Base-by-base conservation (phyloP, 2,888 invertebrate species). In the Amorpha juglandis region DNA sequence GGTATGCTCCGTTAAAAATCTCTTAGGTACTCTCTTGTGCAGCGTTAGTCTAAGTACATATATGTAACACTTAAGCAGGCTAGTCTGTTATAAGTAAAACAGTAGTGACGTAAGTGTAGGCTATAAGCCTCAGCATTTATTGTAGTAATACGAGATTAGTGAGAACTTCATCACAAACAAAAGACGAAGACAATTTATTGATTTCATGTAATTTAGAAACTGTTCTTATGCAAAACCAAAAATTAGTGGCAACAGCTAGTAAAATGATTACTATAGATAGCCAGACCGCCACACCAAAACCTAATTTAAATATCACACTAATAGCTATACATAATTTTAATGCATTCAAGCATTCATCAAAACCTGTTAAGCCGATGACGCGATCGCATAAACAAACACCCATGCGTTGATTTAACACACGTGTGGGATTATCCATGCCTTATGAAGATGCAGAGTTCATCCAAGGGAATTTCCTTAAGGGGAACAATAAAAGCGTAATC, bases 401-500 rank as follows among this genome's bases (percentile, higher is more conserved):
- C 19, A 42, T 58, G 19, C 16, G 9, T 42, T 58, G 58, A 42
- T 55, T 38, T 55, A 55, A 55, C n/a, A 19, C 53, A 53, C 33
- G 53, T 58, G 58, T 58, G 55, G 47, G 50, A 68, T 72, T 69
- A 71, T 67, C 19, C 19, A 12, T 58, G 12, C 12, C 42, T 58
- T 42, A 19, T 19, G 12, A 12, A 16, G 35, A 55, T 68, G 65
- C 64, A 69, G 70, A 70, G 64, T 66, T 38, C 42, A 19, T 42
- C 16, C 19, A 9, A 58, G 42, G 38, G 16, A 19, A 63, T 63
- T 64, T 63, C 65, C 67, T 64, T 45, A 55, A 48, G 64, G 48
- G 38, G 58, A 58, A 58, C 58, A 58, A 58, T 58, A 19, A 58
- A 16, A 19, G 7, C 58, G 58, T 58, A 42, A 42, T 38, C 42